Evolutionary conservation across 2,797 vertebrate genomes (phyloP), one percentile per base, ranked within the genome.

Genomic region (Tapera naevia): DNA sequence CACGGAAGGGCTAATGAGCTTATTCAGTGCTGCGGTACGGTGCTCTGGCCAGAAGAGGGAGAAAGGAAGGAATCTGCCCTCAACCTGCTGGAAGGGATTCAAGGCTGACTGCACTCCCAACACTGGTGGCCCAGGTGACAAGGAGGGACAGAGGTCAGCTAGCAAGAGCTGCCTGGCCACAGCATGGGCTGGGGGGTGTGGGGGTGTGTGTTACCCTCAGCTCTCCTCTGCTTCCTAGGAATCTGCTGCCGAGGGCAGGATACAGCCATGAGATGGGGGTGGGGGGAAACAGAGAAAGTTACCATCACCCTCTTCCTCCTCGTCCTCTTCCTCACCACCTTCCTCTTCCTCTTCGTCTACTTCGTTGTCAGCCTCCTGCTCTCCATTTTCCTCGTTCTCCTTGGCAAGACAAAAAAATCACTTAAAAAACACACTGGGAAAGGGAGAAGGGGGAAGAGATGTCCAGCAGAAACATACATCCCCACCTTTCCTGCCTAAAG

Each of bases 311-410:
- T 99, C 99, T 96, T 99, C 99, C 70, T 98, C 98, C 65, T 98
- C 98, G 43, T 98, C 98, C 56, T 98, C 98, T 24, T 98, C 98
- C 65, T 98, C 98, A 8, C 98, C 98, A 33, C 99, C 99, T 97
- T 99, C 99, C 11, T 99, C 99, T 76, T 99, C 99, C 48, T 99
- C 99, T 28, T 99, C 99, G 5, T 99, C 99, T 95, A 99, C 99
- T 75, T 99, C 99, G 0, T 99, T 99, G 16, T 99, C 99, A 1
- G 98, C 99, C 78, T 99, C 99, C 16, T 99, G 99, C 82, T 99
- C 99, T 4, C 99, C 99, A 0, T 99, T 99, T 97, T 99, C 99
- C 95, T 99, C 99, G 9, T 99, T 99, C 97, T 99, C 98, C 99
- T 99, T 86, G 73, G 89, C 95, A 96, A 86, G 97, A 97, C 94